phyloP scores from a whole-genome alignment of 2,797 vertebrate species.

The Sciurus vulgaris region DNA sequence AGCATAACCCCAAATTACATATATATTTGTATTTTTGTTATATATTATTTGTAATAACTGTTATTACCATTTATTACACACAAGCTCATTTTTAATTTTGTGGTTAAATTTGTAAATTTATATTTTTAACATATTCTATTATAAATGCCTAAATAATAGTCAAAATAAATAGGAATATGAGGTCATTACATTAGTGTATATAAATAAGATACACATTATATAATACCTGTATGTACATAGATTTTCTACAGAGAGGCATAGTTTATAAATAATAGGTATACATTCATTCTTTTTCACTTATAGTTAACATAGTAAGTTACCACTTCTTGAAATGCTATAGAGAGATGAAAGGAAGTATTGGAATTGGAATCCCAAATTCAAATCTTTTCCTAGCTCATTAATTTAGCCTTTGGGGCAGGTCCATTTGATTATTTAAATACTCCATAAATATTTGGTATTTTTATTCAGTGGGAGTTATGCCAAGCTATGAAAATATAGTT shows the following conservation, averaged over 20 bases:
- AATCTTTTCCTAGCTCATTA: slow-evolving; percentile 33
- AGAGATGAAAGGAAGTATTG: slow-evolving; percentile 22
- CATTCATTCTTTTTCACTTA: slow-evolving; percentile 31
- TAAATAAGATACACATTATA: background rate
- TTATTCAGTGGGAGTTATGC: background rate
- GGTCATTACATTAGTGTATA: background rate
- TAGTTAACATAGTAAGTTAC: background rate
- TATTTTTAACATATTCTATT: slow-evolving; percentile 39
- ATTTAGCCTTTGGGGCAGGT: background rate
- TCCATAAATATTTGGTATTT: slow-evolving; percentile 2
- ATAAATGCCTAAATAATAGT: slow-evolving; percentile 15
- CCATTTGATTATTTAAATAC: slow-evolving; percentile 28
- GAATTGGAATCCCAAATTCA: slow-evolving; percentile 33
- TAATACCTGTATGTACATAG: background rate
- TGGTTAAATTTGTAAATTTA: background rate
- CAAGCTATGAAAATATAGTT: slow-evolving; percentile 18
- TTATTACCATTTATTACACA: slow-evolving; percentile 23
- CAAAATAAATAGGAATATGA: background rate
- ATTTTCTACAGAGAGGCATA: background rate
- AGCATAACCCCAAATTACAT: slow-evolving; percentile 19
- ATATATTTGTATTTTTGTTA: background rate
- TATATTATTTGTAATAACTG: background rate
- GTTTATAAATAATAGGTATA: background rate
- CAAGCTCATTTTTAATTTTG: slow-evolving; percentile 34
- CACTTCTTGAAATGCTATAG: background rate